Conservation (phyloP, 1,140 invertebrate genomes). For the Cherax quadricarinatus region DNA sequence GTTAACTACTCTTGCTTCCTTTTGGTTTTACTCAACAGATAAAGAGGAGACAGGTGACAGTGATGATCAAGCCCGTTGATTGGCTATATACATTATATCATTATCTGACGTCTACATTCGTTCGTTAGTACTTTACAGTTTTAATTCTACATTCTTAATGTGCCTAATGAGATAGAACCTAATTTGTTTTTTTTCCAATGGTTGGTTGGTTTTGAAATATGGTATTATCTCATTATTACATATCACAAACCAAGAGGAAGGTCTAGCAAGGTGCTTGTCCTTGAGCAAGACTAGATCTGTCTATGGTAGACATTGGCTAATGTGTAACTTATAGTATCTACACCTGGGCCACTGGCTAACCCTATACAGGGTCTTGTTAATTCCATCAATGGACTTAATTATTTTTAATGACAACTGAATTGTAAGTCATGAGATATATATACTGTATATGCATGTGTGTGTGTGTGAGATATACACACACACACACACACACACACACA, state of each 20-base stretch:
- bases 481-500: too few relatives aligned
- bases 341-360: conserved; percentile 22
- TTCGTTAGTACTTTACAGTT: not conserved
- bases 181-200: not conserved
- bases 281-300: not conserved
- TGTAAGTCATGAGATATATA: not conserved
- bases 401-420: not conserved
- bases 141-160: not conserved
- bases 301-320: not conserved
- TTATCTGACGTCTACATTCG: not conserved
- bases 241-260: conserved; percentile 40
- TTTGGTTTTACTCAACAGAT: conserved; percentile 77
- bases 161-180: not conserved
- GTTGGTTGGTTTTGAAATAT: conserved; percentile 23
- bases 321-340: not conserved
- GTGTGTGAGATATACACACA: too few relatives aligned
- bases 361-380: not conserved
- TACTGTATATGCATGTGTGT: not conserved
- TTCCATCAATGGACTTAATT: not conserved
- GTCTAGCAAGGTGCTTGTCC: conserved; percentile 7
- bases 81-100: not conserved
- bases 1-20: conserved; percentile 71
- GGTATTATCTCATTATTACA: conserved; percentile 61
- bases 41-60: conserved; percentile 90
- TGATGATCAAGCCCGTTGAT: conserved; percentile 91